Evolutionary conservation across 2,797 vertebrate genomes (phyloP), one percentile per base, ranked within the genome.

Genomic region (Melopsittacus undulatus): DNA sequence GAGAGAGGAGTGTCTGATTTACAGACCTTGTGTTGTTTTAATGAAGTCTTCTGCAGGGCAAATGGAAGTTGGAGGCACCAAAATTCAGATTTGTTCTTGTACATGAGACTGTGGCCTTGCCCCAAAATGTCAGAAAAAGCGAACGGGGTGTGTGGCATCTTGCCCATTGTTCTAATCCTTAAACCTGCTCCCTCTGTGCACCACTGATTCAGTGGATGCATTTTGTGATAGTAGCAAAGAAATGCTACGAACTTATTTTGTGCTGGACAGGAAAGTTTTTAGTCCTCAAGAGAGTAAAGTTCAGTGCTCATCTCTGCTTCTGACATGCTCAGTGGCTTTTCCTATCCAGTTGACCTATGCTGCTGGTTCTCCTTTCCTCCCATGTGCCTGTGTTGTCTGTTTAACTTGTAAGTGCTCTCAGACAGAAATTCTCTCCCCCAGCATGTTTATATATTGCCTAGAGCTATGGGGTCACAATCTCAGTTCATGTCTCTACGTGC

Each of bases 361-460:
- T 89, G 91, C 54, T 88, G 30, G 49, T 81, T 95, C 95, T 87
- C 42, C 64, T 62, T 83, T 95, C 34, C 51, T 94, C 38, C 79
- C n/a, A 13, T 86, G 73, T 69, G 57, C 46, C 57, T 72, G 18
- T 76, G 38, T 63, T 96, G 87, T 82, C 73, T 95, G 80, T 88
- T 94, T 90, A 76, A 63, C 48, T 76, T 81, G 22, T 81, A 76
- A 90, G 40, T 69, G 59, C 76, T 76, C 56, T 91, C 80, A 70
- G 70, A 18, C 42, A 91, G 67, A 88, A 92, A 56, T 82, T 89
- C 10, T 92, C 78, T 91, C 51, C 86, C 26, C 51, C 61, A 52
- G 30, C n/a, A 45, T 73, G 85, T 91, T 91, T 94, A 34, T 82
- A 20, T 73, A 79, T 86, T 92, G 77, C 91, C 74, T 82, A 66